Evolutionary conservation across 2,113 vertebrate species (phyloP), one percentile per base, ranked within the genome.

Genomic region (Poecilia latipinna): DNA sequence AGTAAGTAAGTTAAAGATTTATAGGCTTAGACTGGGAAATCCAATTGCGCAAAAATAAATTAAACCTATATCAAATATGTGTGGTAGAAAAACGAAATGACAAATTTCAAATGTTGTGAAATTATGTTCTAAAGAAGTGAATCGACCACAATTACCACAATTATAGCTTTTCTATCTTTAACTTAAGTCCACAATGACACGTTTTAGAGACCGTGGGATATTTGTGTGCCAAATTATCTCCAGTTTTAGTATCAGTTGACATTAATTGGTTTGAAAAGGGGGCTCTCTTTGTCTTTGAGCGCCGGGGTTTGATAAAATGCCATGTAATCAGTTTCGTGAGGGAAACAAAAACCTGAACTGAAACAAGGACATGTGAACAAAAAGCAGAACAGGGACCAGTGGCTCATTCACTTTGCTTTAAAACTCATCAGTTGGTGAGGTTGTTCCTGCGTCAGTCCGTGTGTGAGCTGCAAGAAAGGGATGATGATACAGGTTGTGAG

Each of bases 361-460:
- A 82, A 86, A 82, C 26, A 8, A 4, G 0, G 35, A 61, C 54
- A 17, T 11, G 12, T 51, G 42, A 37, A 3, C 12, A 12, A 51
- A 42, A 74, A 87, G 66, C 72, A 79, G 68, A 75, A 77, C 42
- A 37, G 67, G 65, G 28, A 64, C 29, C 2, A 29, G 26, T 42
- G 2, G 44, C 26, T 0, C 5, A 33, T n/a, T 64, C 8, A 8
- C 32, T 19, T 39, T 64, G 24, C 5, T 39, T 48, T 61, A 62
- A 74, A 44, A 48, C 12, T 2, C 7, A 11, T 12, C 51, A 60
- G 68, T 51, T 31, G 57, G 6, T 4, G 29, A 65, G 44, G 7
- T 71, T 76, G 31, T 71, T 17, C 42, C 42, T 70, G 4, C 39
- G 29, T 77, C 12, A 35, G 24, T 77, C 32, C 17, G 72, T 61